Conservation (phyloP, 2,113 vertebrate species). For the Athene noctua region DNA sequence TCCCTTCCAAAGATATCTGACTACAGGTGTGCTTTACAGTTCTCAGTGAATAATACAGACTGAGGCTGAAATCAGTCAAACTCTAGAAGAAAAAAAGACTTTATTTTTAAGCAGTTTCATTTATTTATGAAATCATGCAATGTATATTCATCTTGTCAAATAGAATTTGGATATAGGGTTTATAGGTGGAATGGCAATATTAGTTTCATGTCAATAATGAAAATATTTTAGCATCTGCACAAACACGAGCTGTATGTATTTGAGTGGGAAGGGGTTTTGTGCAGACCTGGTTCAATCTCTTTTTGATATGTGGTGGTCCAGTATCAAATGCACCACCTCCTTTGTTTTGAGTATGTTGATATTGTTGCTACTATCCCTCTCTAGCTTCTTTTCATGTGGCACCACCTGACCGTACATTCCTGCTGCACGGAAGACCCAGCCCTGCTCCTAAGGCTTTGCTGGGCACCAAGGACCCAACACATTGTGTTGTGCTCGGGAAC, state of each 20-base stretch:
- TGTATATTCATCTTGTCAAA: neutral
- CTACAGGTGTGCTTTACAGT: neutral
- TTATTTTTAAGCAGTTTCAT: neutral
- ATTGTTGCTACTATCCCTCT: rapidly evolving
- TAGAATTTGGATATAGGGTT: neutral
- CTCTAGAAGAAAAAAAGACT: neutral
- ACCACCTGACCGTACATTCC: neutral
- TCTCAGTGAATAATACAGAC: neutral
- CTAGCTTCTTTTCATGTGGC: neutral
- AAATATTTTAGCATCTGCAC: neutral
- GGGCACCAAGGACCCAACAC: neutral
- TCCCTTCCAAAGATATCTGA: neutral
- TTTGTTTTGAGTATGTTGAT: neutral
- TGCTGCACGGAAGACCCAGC: neutral
- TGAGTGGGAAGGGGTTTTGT: neutral
- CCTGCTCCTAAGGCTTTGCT: neutral
- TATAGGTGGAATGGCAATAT: neutral
- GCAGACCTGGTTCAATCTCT: neutral
- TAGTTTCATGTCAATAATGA: neutral
- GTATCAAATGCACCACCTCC: neutral
- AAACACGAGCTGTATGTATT: neutral
- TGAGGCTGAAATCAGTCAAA: neutral
- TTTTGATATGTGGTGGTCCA: neutral
- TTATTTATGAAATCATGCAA: neutral
- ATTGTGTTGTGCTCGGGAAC: rapidly evolving